These are phyloP conservation scores for Esox niger DNA, from an alignment of 2,113 vertebrate genomes.

Conservation along the genomic window DNA sequence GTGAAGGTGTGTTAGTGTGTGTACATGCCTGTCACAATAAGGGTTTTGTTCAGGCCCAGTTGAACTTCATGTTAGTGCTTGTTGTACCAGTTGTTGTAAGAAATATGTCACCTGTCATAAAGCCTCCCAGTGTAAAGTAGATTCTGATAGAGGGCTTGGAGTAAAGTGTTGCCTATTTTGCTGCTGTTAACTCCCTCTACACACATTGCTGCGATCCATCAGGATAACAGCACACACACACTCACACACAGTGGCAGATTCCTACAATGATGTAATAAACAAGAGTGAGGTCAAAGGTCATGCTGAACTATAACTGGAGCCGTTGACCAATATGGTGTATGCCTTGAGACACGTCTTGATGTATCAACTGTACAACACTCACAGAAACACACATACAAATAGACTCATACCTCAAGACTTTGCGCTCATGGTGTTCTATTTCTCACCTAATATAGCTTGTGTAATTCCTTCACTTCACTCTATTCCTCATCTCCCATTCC, in stretches of 20 bases:
- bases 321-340: constrained; percentile 20
- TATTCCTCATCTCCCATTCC: too few relatives aligned
- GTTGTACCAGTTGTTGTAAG: constrained; percentile 6
- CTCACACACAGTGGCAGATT: constrained; percentile 26
- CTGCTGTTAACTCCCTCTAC: constrained; percentile 25
- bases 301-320: constrained; percentile 43
- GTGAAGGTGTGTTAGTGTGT: too few relatives aligned
- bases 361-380: constrained; percentile 20
- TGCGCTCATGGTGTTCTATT: neutral
- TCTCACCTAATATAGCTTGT: neutral
- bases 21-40: neutral
- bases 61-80: neutral
- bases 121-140: constrained; percentile 6
- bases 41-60: neutral
- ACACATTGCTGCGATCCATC: constrained; percentile 20
- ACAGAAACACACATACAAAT: constrained; percentile 3
- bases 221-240: constrained; percentile 9
- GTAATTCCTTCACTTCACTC: neutral
- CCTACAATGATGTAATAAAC: constrained; percentile 44
- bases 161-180: neutral
- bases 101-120: constrained; percentile 36
- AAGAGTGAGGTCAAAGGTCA: constrained; percentile 46
- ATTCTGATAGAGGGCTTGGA: constrained; percentile 11
- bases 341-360: constrained; percentile 18
- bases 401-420: neutral